These are phyloP conservation scores for Dolichopus griseipennis DNA, from an alignment of 2,888 invertebrate species.

Conservation along the genomic window DNA sequence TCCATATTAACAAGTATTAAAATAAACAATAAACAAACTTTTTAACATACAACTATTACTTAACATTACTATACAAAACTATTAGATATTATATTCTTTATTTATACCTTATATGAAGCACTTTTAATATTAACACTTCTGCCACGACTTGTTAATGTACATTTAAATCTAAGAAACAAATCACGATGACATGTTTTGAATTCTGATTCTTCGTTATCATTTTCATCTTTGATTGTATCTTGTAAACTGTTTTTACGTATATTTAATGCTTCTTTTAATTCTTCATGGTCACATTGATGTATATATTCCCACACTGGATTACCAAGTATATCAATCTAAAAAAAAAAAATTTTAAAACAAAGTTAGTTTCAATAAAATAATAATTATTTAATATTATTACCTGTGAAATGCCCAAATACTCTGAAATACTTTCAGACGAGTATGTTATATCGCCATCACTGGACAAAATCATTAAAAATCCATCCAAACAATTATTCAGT, in stretches of 20 bases:
- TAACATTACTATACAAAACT: too few relatives aligned
- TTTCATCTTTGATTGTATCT: conserved; percentile 36
- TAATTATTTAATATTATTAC: conserved; percentile 44
- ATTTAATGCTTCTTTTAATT: conserved; percentile 60
- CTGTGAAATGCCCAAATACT: conserved; percentile 87
- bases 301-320: conserved; percentile 89
- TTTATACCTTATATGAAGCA: conserved; percentile 80
- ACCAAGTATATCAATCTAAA: conserved; percentile 91
- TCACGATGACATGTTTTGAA: conserved; percentile 40
- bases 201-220: conserved; percentile 24
- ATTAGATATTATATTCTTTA: too few relatives aligned
- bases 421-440: conserved; percentile 82
- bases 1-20: too few relatives aligned
- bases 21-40: too few relatives aligned
- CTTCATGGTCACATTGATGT: conserved; percentile 92
- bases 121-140: conserved; percentile 91
- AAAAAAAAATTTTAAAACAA: conserved; percentile 25
- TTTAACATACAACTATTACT: too few relatives aligned
- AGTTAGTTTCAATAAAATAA: conserved; percentile 13
- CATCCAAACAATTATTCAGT: conserved; percentile 66
- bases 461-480: conserved; percentile 80
- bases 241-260: conserved; percentile 35
- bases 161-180: conserved; percentile 63
- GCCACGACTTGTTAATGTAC: conserved; percentile 91
- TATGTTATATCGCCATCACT: conserved; percentile 87